phyloP scores from a whole-genome alignment of 2,888 invertebrate species.

The Strigamia maritima region DNA sequence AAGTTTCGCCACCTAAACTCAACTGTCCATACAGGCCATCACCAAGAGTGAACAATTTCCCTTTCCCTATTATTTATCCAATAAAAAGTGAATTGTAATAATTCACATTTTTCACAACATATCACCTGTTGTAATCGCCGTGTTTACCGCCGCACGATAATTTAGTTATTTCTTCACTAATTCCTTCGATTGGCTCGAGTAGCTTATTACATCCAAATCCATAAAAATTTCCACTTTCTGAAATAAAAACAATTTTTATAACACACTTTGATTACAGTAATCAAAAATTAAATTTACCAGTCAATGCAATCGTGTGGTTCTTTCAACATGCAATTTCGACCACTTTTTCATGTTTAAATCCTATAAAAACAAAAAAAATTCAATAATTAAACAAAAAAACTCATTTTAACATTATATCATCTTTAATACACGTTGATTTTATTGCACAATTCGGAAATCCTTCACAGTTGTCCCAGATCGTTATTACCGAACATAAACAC shows the following conservation, averaged over 20 bases:
- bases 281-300: too few species aligned
- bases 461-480: slow-evolving; percentile 77
- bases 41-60: slow-evolving; percentile 61
- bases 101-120: slow-evolving; percentile 44
- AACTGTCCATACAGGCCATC: slow-evolving; percentile 66
- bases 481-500: slow-evolving; percentile 80
- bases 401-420: slow-evolving; percentile 49
- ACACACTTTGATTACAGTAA: too few species aligned
- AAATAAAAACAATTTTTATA: slow-evolving; percentile 49
- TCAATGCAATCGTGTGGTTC: slow-evolving; percentile 66
- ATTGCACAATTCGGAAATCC: slow-evolving; percentile 66
- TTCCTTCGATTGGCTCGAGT: slow-evolving; percentile 61
- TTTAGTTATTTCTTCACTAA: slow-evolving; percentile 50
- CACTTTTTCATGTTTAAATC: slow-evolving; percentile 66
- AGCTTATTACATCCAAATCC: slow-evolving; percentile 65
- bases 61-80: slow-evolving; percentile 54
- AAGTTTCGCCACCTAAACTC: slow-evolving; percentile 60
- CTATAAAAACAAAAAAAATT: too few species aligned
- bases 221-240: slow-evolving; percentile 65
- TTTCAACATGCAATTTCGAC: slow-evolving; percentile 67
- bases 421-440: slow-evolving; percentile 69
- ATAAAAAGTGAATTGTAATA: slow-evolving; percentile 35
- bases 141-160: not conserved
- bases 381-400: not conserved
- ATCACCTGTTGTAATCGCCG: not conserved